Base-by-base conservation (phyloP, 2,888 invertebrate species). In the Thymelicus sylvestris region DNA sequence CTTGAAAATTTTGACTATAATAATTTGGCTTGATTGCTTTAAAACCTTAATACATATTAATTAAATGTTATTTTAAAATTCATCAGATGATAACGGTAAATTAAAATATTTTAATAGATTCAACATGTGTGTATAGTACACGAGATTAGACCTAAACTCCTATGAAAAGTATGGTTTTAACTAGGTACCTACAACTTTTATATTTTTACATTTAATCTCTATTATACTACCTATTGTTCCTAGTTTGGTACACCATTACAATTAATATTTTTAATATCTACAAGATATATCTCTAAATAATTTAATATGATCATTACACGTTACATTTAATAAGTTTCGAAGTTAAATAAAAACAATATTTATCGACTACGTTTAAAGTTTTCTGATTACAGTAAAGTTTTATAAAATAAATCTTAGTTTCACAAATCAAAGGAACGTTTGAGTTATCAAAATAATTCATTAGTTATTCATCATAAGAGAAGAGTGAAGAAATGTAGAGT, bases 191-290 rank as follows among this genome's bases (percentile, higher is more conserved):
- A n/a, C 68, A 63, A 57, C 47, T 69, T 69, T 66, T 65, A 60
- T 66, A 71, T 72, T 72, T 67, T 68, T 68, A 72, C 68, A 67
- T 67, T 67, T 41, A 67, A 72, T 31, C 52, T 78, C 84, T 75
- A 70, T 47, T 63, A 69, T 12, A 64, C 71, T 71, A 83, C 72
- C 81, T 86, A 64, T 70, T 70, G 88, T 88, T 90, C 79, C 86
- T 90, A 88, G 86, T 60, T 88, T 86, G 81, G 85, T 91, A 90
- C 84, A 86, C 81, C 86, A 86, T 87, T 90, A 89, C 80, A 88
- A 77, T 83, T 87, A 88, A 85, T 75, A 83, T 83, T 84, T 83
- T 84, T 83, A 78, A 78, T 89, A 90, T 86, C 91, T 91, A 90
- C 88, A 87, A 81, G 80, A 84, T 79, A 81, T 79, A 78, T 75